phyloP scores from a whole-genome alignment of 2,888 invertebrate genomes.

The Salpingus planirostris region DNA sequence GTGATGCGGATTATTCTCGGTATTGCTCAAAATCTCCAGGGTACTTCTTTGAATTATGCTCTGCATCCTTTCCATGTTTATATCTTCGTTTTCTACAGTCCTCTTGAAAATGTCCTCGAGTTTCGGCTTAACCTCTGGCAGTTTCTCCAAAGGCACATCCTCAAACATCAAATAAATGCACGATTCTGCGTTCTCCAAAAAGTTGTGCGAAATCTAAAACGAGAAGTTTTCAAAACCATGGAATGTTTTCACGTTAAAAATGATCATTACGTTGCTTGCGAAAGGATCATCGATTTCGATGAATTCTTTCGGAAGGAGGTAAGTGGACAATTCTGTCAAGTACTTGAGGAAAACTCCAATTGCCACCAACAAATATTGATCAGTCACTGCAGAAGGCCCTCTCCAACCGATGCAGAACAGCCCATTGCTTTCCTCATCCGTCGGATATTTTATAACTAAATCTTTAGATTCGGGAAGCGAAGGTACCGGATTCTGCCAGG shows the following conservation, averaged over 20 bases:
- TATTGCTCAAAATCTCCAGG: slow-evolving; percentile 56
- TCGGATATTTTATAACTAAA: slow-evolving; percentile 59
- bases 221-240: too few relatives aligned
- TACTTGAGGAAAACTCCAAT: slow-evolving; percentile 68
- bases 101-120: slow-evolving; percentile 44
- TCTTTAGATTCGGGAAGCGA: slow-evolving; percentile 50
- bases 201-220: slow-evolving; percentile 55
- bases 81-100: slow-evolving; percentile 43
- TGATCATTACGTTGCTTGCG: slow-evolving; percentile 60
- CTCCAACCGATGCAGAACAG: slow-evolving; percentile 71
- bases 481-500: slow-evolving; percentile 69
- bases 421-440: slow-evolving; percentile 78
- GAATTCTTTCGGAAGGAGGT: slow-evolving; percentile 74
- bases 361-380: slow-evolving; percentile 53
- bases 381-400: slow-evolving; percentile 57
- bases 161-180: slow-evolving; percentile 62
- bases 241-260: neutral
- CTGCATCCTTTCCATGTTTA: slow-evolving; percentile 69
- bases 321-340: slow-evolving; percentile 77
- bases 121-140: slow-evolving; percentile 52
- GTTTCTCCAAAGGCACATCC: slow-evolving; percentile 63
- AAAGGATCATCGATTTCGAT: slow-evolving; percentile 74
- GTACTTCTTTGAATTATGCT: slow-evolving; percentile 64
- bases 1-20: slow-evolving; percentile 72
- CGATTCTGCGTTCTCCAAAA: slow-evolving; percentile 65